These are phyloP conservation scores for Thecocarcelia acutangulata DNA, from an alignment of 2,888 invertebrate species.

Conservation along the genomic window DNA sequence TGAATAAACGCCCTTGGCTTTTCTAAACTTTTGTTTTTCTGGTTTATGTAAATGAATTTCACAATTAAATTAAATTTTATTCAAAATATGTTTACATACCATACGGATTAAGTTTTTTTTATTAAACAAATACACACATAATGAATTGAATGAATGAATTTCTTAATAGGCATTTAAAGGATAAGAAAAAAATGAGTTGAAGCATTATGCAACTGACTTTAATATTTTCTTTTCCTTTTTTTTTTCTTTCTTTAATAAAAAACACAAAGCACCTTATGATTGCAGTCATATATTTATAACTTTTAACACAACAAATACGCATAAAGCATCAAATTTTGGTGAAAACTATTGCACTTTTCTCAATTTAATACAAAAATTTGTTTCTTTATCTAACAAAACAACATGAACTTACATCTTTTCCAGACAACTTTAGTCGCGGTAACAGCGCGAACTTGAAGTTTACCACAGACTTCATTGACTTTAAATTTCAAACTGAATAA, in stretches of 20 bases:
- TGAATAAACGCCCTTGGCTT: conserved; percentile 49
- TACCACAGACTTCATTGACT: conserved; percentile 81
- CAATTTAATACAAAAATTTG: conserved; percentile 30
- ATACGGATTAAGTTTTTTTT: conserved; percentile 30
- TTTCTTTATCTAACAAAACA: conserved; percentile 47
- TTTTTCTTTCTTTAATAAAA: conserved; percentile 12
- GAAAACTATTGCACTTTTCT: conserved; percentile 57
- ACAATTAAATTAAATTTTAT: conserved; percentile 54
- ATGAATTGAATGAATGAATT: neutral
- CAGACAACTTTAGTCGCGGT: conserved; percentile 82
- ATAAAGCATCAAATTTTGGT: conserved; percentile 36
- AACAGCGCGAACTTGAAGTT: conserved; percentile 81
- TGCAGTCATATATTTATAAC: conserved; percentile 13
- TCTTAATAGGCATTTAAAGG: neutral
- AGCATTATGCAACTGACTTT: conserved; percentile 56
- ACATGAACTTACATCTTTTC: conserved; percentile 81
- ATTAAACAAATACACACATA: conserved; percentile 3
- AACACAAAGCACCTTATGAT: conserved; percentile 36
- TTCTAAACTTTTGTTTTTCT: conserved; percentile 22
- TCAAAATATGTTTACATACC: conserved; percentile 37
- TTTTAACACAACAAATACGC: conserved; percentile 20
- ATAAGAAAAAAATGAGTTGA: conserved; percentile 2
- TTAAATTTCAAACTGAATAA: conserved; percentile 79
- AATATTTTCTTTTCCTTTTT: conserved; percentile 11
- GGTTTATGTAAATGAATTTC: conserved; percentile 52